Conservation (phyloP, 2,797 vertebrate genomes). For the Toxotes lorentzi region DNA sequence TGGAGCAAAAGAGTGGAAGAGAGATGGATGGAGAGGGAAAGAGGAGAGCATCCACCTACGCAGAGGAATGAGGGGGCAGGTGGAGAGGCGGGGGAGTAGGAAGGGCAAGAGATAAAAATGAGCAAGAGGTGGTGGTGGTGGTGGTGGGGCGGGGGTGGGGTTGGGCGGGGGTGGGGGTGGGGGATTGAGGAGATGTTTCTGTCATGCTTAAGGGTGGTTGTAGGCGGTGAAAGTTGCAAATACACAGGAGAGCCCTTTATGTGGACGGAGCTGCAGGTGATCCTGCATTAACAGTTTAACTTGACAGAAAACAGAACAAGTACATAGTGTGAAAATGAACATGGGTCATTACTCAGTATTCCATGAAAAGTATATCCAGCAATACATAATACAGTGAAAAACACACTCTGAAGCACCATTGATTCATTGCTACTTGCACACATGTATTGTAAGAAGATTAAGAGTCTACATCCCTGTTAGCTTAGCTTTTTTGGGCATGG, state of each 20-base stretch:
- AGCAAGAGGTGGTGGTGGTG: constrained; percentile 30
- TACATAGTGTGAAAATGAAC: not conserved
- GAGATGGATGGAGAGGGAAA: constrained; percentile 62
- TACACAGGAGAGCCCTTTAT: constrained; percentile 19
- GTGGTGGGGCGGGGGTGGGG: not conserved
- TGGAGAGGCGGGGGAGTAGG: constrained; percentile 52
- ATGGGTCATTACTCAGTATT: not conserved
- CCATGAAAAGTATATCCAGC: not conserved
- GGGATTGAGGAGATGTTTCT: constrained; percentile 7
- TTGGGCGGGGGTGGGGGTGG: not conserved
- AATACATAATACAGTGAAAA: not conserved
- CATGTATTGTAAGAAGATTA: not conserved
- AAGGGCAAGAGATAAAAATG: constrained; percentile 57
- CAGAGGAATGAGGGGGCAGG: constrained; percentile 56
- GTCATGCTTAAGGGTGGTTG: constrained; percentile 38
- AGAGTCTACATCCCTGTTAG: not conserved
- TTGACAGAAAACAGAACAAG: constrained; percentile 3
- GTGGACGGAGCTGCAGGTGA: constrained; percentile 33
- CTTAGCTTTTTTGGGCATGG: no score
- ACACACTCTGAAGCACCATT: not conserved
- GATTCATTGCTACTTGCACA: not conserved
- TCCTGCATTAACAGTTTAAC: constrained; percentile 16
- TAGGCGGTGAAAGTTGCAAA: constrained; percentile 44
- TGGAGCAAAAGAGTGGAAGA: constrained; percentile 62
- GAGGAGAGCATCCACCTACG: constrained; percentile 66